These are phyloP conservation scores for Brachionus koreanus DNA, from an alignment of 1,140 invertebrate genomes.

Conservation along the genomic window DNA sequence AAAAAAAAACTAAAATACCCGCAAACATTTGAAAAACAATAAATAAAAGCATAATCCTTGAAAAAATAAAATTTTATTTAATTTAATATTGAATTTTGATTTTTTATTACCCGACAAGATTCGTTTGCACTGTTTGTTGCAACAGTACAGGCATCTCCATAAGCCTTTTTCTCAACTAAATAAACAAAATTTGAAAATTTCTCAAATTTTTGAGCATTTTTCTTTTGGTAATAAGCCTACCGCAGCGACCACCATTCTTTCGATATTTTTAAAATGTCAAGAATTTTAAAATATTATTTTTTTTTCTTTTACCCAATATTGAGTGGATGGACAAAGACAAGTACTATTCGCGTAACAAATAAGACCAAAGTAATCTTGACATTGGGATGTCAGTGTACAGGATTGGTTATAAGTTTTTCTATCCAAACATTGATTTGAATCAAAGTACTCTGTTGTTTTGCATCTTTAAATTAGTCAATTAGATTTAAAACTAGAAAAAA, in stretches of 20 bases:
- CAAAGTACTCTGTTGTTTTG: neutral
- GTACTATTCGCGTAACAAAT: constrained; percentile 11
- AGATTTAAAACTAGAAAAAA: neutral
- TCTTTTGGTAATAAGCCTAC: neutral
- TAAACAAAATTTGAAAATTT: neutral
- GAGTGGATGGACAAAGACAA: constrained; percentile 8
- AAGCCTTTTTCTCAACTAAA: neutral
- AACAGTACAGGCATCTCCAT: neutral
- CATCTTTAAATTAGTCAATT: neutral
- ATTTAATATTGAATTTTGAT: neutral
- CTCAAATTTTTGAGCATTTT: neutral
- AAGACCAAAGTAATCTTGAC: neutral
- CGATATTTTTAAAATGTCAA: neutral
- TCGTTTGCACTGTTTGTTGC: neutral
- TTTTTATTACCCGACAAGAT: neutral
- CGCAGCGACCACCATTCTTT: neutral
- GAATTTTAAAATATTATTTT: neutral
- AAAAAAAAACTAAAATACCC: neutral
- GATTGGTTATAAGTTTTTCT: neutral
- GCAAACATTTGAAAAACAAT: neutral
- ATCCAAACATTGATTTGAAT: neutral
- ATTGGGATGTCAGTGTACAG: neutral
- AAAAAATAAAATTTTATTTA: neutral
- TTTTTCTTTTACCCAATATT: neutral
- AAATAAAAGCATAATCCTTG: neutral